A percentile compares a stretch with the other conserved stretches of the same genome.
Conservation (phyloP, 2,113 vertebrate genomes). For the Hydropotes inermis region DNA sequence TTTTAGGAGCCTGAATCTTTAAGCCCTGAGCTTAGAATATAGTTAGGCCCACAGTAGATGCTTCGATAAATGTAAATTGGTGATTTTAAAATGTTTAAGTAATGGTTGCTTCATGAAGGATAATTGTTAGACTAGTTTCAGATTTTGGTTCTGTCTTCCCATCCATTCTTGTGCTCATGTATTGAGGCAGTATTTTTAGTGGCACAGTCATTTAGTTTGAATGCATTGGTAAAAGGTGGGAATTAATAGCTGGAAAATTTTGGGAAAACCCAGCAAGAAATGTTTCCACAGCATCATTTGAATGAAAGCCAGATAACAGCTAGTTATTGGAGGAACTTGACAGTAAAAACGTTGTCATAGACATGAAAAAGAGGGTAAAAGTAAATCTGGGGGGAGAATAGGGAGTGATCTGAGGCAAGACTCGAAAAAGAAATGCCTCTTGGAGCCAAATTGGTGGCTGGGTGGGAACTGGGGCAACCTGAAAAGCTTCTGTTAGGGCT, state of each 20-base stretch:
- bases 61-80: background rate
- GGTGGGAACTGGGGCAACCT: background rate
- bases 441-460: background rate
- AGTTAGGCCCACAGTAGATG: background rate
- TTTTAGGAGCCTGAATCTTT: conserved; percentile 16
- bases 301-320: conserved; percentile 39
- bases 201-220: background rate
- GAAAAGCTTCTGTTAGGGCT: conserved; percentile 4
- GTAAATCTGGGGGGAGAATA: background rate
- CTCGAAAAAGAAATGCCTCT: background rate
- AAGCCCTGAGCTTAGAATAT: background rate
- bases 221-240: conserved; percentile 18
- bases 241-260: conserved; percentile 47
- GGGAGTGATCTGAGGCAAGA: background rate
- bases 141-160: background rate
- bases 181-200: conserved; percentile 22
- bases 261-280: conserved; percentile 45
- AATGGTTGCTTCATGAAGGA: conserved; percentile 1
- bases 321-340: background rate
- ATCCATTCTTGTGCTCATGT: background rate
- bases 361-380: background rate
- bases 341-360: background rate
- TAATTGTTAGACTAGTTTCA: background rate
- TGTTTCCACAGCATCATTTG: conserved; percentile 36
- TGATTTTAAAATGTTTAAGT: background rate